Base-by-base conservation (phyloP, 2,797 vertebrate genomes). In the Coregonus sp. region DNA sequence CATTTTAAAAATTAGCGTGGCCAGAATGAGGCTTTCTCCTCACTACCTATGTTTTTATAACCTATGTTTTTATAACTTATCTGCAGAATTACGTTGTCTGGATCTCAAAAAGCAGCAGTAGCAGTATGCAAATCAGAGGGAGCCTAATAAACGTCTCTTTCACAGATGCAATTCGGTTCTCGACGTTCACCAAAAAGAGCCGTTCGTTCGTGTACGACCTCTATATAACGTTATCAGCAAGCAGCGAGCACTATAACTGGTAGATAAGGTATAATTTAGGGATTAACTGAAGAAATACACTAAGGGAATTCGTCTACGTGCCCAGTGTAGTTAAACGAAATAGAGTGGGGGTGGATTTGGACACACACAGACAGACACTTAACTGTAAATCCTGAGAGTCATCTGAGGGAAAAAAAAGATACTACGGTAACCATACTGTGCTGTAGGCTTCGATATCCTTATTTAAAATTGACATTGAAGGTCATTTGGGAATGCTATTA, bases 211-310 rank as follows among this genome's bases (percentile, higher is more conserved):
- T 2, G 9, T 47, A 3, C 40, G 40, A 47, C 40, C 40, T 11
- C 9, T 47, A 47, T 67, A 85, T 84, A 79, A 82, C 77, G 79
- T 56, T 63, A 76, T 76, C 77, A 71, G 79, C 79, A 81, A 80
- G 74, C 66, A 70, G 29, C 16, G 70, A 77, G 78, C 73, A 7
- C 70, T 12, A 47, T 54, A 78, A 73, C 70, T 4, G 3, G 72
- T 59, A 77, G 50, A 56, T 77, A 66, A 29, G 69, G 78, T 78
- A 81, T 80, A 80, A 75, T 84, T 76, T 78, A 70, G 74, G 83
- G 83, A 88, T 86, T 86, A 85, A n/a, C 72, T 72, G 59, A 35
- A 79, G 73, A 73, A 66, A 85, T 69, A 82, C 20, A 25, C 66
- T 52, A 54, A 72, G 79, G 69, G 81, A 72, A 81, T 72, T 78